phyloP scores from a whole-genome alignment of 2,113 vertebrate species.

The Pimephales promelas region DNA sequence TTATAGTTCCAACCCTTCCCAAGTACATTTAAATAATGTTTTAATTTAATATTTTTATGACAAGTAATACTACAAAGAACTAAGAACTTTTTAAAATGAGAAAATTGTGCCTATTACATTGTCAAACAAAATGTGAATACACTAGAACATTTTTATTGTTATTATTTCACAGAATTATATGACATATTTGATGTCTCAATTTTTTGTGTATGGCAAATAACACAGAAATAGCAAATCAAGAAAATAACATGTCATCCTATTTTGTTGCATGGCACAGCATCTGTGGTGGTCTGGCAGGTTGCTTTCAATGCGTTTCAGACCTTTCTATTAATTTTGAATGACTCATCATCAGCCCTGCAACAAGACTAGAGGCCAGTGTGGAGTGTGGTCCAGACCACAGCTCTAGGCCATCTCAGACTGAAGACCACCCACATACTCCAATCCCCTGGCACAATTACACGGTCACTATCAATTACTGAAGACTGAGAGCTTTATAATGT shows the following conservation, averaged over 20 bases:
- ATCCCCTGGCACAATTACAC: not conserved
- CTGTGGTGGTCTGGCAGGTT: not conserved
- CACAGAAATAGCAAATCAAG: not conserved
- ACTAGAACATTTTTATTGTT: not conserved
- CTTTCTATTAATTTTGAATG: not conserved
- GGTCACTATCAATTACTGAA: not conserved
- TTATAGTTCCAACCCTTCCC: too few relatives aligned
- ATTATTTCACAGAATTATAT: not conserved
- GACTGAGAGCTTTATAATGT: not conserved
- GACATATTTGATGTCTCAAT: not conserved
- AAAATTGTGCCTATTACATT: not conserved
- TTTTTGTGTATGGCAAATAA: not conserved
- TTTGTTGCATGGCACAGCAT: not conserved
- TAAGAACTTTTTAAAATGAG: not conserved
- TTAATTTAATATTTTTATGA: not conserved
- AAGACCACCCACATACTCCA: slow-evolving; percentile 15
- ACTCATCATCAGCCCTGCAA: slow-evolving; percentile 17
- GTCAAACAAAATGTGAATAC: not conserved
- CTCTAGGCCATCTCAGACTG: slow-evolving; percentile 2
- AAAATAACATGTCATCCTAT: not conserved
- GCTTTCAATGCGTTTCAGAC: not conserved
- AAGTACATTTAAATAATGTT: too few relatives aligned
- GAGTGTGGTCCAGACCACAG: slow-evolving; percentile 4
- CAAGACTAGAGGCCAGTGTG: not conserved
- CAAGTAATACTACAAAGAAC: not conserved